Evolutionary conservation across 2,888 invertebrate genomes (phyloP).

Genomic region (Chydorus sphaericus): DNA sequence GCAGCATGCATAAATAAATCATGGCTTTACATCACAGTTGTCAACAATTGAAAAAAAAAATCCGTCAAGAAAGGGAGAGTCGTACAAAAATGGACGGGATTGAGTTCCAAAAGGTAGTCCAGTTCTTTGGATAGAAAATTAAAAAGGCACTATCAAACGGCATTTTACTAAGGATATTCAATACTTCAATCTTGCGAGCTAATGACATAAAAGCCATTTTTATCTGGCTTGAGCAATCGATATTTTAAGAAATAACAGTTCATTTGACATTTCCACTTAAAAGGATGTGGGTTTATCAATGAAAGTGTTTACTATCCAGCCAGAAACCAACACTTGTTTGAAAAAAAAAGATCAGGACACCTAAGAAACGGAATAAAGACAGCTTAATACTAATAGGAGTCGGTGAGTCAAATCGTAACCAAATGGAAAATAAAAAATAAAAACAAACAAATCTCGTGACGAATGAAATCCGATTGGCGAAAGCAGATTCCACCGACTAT

Average conservation of each 20-base stretch:
- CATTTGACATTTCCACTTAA: too few species aligned
- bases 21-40: slow-evolving; percentile 11
- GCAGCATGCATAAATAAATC: slow-evolving; percentile 6
- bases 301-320: too few species aligned
- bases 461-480: neutral
- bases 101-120: neutral
- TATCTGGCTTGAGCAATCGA: neutral
- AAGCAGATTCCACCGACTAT: too few species aligned
- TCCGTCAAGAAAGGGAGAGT: too few species aligned
- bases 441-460: neutral
- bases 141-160: neutral
- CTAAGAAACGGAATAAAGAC: too few species aligned
- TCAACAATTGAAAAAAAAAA: too few species aligned
- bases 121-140: too few species aligned
- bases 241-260: neutral
- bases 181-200: neutral
- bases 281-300: too few species aligned
- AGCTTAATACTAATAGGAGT: too few species aligned
- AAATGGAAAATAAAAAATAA: neutral
- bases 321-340: too few species aligned
- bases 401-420: neutral
- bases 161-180: neutral
- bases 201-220: neutral
- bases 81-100: neutral
- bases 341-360: too few species aligned